Evolutionary conservation across 1,140 invertebrate species (phyloP).

Genomic region (Ceratosolen solmsi): DNA sequence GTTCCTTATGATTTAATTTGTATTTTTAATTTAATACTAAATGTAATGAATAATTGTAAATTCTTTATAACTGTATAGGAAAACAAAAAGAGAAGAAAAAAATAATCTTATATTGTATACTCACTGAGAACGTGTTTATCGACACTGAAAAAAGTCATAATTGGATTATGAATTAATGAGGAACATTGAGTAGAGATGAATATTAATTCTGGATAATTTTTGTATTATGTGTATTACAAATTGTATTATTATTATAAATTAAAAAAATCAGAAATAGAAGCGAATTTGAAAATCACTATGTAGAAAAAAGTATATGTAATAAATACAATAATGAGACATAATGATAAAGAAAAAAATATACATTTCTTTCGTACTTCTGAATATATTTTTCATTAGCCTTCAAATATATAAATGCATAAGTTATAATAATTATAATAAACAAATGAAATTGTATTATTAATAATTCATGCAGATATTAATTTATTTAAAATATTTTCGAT

Average conservation of each 20-base stretch:
- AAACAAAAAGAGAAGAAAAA: constrained; percentile 9
- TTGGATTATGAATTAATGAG: constrained; percentile 6
- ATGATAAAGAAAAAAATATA: too few relatives aligned
- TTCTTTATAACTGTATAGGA: constrained; percentile 39
- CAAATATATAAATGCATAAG: too few relatives aligned
- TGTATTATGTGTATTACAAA: constrained; percentile 35
- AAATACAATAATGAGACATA: too few relatives aligned
- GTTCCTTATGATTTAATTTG: constrained; percentile 36
- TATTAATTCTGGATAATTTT: constrained; percentile 41
- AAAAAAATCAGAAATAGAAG: not conserved
- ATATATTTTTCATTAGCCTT: too few relatives aligned
- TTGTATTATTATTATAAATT: too few relatives aligned
- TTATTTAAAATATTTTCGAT: too few relatives aligned
- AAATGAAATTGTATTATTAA: too few relatives aligned
- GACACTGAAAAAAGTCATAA: constrained; percentile 33
- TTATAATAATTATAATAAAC: too few relatives aligned
- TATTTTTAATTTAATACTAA: constrained; percentile 40
- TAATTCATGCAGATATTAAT: too few relatives aligned
- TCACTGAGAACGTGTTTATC: constrained; percentile 2
- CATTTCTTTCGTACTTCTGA: too few relatives aligned
- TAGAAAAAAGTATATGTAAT: too few relatives aligned
- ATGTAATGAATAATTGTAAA: constrained; percentile 51
- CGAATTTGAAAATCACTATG: not conserved
- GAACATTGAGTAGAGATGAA: constrained; percentile 23
- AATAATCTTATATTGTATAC: constrained; percentile 13